These are phyloP conservation scores for Malurus melanocephalus DNA, from an alignment of 2,113 vertebrate species.

Conservation along the genomic window DNA sequence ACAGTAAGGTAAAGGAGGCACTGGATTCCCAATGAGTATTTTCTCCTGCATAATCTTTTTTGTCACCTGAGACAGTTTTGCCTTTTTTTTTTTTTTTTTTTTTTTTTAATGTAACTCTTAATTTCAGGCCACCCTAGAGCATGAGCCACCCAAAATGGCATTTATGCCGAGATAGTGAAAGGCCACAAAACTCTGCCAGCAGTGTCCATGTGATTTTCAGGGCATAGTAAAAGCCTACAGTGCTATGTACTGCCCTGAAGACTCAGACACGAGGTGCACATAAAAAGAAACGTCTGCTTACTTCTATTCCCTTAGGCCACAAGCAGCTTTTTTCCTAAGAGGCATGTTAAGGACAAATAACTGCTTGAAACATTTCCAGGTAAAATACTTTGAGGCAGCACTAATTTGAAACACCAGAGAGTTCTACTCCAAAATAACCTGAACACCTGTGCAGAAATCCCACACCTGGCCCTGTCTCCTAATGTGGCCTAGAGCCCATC, in stretches of 20 bases:
- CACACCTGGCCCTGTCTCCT: not conserved
- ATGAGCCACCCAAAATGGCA: not conserved
- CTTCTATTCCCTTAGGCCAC: not conserved
- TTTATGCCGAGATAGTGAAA: not conserved
- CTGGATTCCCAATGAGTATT: not conserved
- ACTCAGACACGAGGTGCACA: rapidly evolving
- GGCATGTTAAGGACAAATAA: not conserved
- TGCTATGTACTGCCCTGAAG: not conserved
- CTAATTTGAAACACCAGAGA: not conserved
- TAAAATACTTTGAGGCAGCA: not conserved
- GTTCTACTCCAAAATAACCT: not conserved
- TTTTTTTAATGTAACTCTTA: not conserved
- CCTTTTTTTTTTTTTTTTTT: not conserved
- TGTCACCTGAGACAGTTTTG: not conserved
- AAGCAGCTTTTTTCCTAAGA: not conserved
- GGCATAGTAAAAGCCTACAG: not conserved
- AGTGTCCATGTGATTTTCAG: not conserved
- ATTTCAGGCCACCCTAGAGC: not conserved
- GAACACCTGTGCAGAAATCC: not conserved
- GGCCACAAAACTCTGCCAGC: not conserved
- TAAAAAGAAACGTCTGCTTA: not conserved
- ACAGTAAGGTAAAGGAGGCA: not conserved
- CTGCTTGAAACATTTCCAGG: not conserved
- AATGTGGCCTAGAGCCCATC: not conserved
- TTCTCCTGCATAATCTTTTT: not conserved